Conservation (phyloP, 1,140 invertebrate species). For the Drosophila mojavensis region DNA sequence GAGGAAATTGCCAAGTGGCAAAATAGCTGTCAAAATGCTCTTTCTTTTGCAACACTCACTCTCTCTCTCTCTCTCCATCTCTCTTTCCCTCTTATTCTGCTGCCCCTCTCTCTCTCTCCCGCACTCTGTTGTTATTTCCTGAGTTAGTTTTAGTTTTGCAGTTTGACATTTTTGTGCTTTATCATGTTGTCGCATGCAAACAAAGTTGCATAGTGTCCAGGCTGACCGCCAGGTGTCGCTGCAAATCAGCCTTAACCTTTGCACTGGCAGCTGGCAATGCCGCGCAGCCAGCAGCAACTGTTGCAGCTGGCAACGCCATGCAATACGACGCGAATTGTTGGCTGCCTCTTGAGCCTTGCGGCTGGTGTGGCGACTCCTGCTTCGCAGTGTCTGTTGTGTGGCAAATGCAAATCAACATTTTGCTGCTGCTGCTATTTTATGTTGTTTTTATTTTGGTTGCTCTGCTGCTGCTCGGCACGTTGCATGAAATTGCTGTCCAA, state of each 20-base stretch:
- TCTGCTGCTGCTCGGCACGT: conserved; percentile 20
- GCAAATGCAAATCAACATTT: conserved; percentile 45
- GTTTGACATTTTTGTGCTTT: conserved; percentile 35
- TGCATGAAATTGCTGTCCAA: conserved; percentile 51
- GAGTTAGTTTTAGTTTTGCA: conserved; percentile 37
- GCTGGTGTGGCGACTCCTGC: background rate
- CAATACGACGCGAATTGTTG: conserved; percentile 27
- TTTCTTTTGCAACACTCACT: background rate
- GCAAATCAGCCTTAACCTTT: conserved; percentile 6
- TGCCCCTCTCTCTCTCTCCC: background rate
- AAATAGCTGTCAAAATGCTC: conserved; percentile 53
- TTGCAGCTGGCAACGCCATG: conserved; percentile 11
- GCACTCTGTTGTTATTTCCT: conserved; percentile 32
- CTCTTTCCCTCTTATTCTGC: background rate
- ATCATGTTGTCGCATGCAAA: conserved; percentile 39
- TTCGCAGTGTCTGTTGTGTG: background rate
- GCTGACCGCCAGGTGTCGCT: conserved; percentile 48
- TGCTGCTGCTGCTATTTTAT: background rate
- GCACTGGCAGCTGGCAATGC: conserved; percentile 22
- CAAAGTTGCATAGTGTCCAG: conserved; percentile 42
- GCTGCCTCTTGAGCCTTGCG: background rate
- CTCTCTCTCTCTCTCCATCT: background rate
- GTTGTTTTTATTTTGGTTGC: background rate
- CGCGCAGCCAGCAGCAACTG: background rate
- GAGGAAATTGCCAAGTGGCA: conserved; percentile 78